Percentiles rank a stretch among this genome's conserved stretches.
These are phyloP conservation scores for Empis livida DNA, from an alignment of 2,888 invertebrate genomes.

Conservation along the genomic window DNA sequence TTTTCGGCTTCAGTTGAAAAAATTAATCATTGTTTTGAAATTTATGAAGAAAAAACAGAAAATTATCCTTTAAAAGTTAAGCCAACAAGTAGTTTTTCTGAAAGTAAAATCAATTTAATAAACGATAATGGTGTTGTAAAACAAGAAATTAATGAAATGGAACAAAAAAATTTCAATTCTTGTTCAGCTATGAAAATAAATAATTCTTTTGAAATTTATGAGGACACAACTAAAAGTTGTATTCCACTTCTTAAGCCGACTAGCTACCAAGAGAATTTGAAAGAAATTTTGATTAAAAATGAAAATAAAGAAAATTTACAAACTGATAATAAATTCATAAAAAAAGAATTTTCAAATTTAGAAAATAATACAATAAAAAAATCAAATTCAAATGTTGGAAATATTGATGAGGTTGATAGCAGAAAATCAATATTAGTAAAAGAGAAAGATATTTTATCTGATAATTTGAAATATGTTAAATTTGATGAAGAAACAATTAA, in stretches of 20 bases:
- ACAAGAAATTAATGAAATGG: not conserved
- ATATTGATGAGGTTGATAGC: constrained; percentile 1
- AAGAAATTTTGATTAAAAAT: not conserved
- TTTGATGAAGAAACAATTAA: constrained; percentile 16
- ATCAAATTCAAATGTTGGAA: not conserved
- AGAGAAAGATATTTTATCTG: constrained; percentile 17
- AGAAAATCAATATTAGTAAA: constrained; percentile 11
- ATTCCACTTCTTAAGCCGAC: not conserved
- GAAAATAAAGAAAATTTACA: not conserved
- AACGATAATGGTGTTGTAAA: too few species aligned
- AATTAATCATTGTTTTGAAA: too few species aligned
- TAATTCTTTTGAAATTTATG: not conserved
- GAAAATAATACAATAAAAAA: not conserved
- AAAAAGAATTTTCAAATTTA: not conserved
- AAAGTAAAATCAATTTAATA: too few species aligned
- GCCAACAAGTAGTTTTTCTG: too few species aligned
- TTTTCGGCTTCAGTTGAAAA: not conserved
- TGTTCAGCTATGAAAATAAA: too few species aligned
- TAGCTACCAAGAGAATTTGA: not conserved
- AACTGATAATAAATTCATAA: not conserved
- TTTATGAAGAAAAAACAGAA: too few species aligned
- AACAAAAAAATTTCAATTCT: too few species aligned
- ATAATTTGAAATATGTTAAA: constrained; percentile 22
- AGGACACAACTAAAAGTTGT: not conserved
- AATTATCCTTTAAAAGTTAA: too few species aligned